These are phyloP conservation scores for Syrphus vitripennis DNA, from an alignment of 2,888 invertebrate species.

Conservation along the genomic window DNA sequence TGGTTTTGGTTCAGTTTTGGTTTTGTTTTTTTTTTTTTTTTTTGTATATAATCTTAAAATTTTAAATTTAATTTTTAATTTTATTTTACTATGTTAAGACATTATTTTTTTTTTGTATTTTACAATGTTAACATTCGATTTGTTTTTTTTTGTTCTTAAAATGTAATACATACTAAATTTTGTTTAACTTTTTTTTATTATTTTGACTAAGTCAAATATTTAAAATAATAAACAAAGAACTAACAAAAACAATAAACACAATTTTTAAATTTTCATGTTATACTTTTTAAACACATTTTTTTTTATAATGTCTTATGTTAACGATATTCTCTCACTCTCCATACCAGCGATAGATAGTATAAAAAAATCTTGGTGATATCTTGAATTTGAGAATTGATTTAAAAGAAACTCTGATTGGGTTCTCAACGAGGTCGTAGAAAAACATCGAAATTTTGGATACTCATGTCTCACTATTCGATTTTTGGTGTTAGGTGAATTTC, in stretches of 20 bases:
- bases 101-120: slow-evolving; percentile 27
- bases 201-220: slow-evolving; percentile 11
- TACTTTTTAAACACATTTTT: too few species aligned
- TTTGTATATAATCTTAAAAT: not conserved
- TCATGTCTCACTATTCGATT: too few species aligned
- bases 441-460: too few species aligned
- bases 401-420: too few species aligned
- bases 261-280: too few species aligned
- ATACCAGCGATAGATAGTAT: too few species aligned
- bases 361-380: too few species aligned
- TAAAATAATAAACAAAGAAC: not conserved
- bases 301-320: too few species aligned
- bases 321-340: too few species aligned
- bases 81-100: not conserved
- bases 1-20: not conserved
- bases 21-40: not conserved
- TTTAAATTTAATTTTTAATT: slow-evolving; percentile 20
- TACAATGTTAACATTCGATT: slow-evolving; percentile 65
- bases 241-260: not conserved
- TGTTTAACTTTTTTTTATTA: not conserved
- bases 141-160: slow-evolving; percentile 7
- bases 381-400: too few species aligned
- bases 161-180: not conserved
- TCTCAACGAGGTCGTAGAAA: too few species aligned
- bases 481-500: too few species aligned